Evolutionary conservation across 2,888 invertebrate species (phyloP).

Genomic region (Hymenopus coronatus): DNA sequence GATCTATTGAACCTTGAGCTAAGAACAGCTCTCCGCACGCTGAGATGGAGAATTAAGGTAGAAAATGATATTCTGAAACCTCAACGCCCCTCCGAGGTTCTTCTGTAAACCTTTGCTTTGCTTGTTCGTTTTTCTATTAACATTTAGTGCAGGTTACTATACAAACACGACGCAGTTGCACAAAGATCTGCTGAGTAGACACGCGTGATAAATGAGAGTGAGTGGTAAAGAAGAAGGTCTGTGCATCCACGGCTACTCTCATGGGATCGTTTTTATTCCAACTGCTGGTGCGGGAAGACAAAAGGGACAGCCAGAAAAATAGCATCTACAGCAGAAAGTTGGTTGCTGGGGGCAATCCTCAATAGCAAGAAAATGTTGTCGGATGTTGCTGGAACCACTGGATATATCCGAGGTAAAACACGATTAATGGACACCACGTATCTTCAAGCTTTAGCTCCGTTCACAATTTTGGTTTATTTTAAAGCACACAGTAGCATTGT

Average conservation of each 20-base stretch:
- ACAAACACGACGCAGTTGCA: not conserved
- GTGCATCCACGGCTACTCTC: not conserved
- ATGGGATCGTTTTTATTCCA: constrained; percentile 6
- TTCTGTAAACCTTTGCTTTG: too few relatives aligned
- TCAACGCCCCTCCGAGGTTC: too few relatives aligned
- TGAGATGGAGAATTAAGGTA: too few relatives aligned
- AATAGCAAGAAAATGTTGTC: not conserved
- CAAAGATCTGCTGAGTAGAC: not conserved
- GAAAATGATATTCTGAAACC: too few relatives aligned
- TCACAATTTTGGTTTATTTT: not conserved
- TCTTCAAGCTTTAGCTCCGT: not conserved
- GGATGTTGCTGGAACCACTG: not conserved
- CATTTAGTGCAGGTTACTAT: not conserved
- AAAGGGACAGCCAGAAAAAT: not conserved
- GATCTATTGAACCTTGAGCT: too few relatives aligned
- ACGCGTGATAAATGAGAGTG: constrained; percentile 13
- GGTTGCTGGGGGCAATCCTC: not conserved
- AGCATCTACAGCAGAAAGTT: not conserved
- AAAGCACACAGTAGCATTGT: not conserved
- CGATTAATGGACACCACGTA: not conserved
- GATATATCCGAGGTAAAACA: not conserved
- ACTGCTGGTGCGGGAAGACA: not conserved
- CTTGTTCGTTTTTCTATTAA: not conserved
- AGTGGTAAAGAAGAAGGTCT: not conserved
- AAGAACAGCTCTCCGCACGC: too few relatives aligned